Conservation (phyloP, 2,888 invertebrate genomes). For the Diarsia rubi region DNA sequence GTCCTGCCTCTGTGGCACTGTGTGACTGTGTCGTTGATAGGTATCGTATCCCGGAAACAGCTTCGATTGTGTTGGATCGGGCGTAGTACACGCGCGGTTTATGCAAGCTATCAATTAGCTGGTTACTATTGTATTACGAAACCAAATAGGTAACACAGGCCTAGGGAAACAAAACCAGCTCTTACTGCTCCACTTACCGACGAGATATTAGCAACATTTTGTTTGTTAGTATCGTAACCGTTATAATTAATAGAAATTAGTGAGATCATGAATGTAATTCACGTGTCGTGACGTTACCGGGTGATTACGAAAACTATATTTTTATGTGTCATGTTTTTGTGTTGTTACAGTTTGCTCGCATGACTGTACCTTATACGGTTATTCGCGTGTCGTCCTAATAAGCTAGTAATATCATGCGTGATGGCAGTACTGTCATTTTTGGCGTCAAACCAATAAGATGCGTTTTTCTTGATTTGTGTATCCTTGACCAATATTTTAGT, state of each 20-base stretch:
- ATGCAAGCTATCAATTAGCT: conserved; percentile 89
- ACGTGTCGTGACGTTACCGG: conserved; percentile 40
- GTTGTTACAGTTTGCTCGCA: conserved; percentile 36
- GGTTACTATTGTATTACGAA: conserved; percentile 86
- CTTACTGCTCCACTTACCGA: conserved; percentile 76
- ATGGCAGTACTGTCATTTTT: conserved; percentile 39
- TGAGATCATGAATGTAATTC: conserved; percentile 61
- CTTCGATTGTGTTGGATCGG: conserved; percentile 78
- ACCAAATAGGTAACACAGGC: conserved; percentile 72
- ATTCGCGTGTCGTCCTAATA: conserved; percentile 31
- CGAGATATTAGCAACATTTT: conserved; percentile 74
- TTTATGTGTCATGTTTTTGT: conserved; percentile 55
- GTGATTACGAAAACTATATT: conserved; percentile 46
- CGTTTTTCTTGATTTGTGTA: conserved; percentile 64
- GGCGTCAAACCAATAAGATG: conserved; percentile 55
- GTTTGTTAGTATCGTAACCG: conserved; percentile 69
- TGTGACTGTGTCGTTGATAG: conserved; percentile 65
- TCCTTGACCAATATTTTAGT: conserved; percentile 78
- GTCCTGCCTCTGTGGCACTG: conserved; percentile 59
- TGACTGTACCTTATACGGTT: conserved; percentile 13
- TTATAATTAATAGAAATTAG: conserved; percentile 72
- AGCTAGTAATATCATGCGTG: conserved; percentile 34
- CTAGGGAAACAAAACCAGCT: conserved; percentile 78
- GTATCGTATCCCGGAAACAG: conserved; percentile 84
- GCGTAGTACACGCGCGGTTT: conserved; percentile 78